Evolutionary conservation across 1,140 invertebrate species (phyloP), one percentile per base, ranked within the genome.

Genomic region (Drosophila pseudoananassae): DNA sequence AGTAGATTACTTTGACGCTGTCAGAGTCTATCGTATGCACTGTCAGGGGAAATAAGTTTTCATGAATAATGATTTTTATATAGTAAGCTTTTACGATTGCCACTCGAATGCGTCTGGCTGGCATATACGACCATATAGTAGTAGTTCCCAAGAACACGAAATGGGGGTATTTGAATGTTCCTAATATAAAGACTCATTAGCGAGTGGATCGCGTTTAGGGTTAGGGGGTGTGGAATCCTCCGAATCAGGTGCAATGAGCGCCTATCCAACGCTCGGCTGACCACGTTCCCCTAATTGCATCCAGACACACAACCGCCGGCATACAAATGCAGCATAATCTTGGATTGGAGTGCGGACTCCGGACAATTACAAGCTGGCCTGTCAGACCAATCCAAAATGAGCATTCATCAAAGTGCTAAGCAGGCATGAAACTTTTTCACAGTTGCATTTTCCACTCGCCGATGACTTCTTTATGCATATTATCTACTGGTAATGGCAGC

Each of bases 241-340:
- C 36, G 31, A 47, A 55, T 66, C 31, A 69, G 50, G 40, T 47
- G 65, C 65, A 23, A n/a, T 47, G 40, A 31, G 49, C 4, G 61
- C 14, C 58, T 15, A 53, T 43, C 17, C 50, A 49, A 55, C 50
- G 65, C 23, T 70, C 66, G 27, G 53, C 36, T 71, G 58, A 36
- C 61, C 76, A 77, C 74, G 74, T 77, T 71, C 57, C 51, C 45
- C 52, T 58, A 71, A 71, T 71, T 70, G 68, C 64, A 50, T 12
- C 20, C 29, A n/a, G 33, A 36, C 65, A 70, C 53, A 50, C 68
- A 25, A 58, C 14, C 17, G 17, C 17, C 15, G 46, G 68, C 68
- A 71, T 71, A 71, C 64, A 50, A 71, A 71, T 71, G 68, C 65
- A 70, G 66, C 68, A 36, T 57, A 57, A 70, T 58, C 65, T 38